Percentiles rank a stretch among this genome's conserved stretches.
Conservation (phyloP, 2,888 invertebrate species). For the Melieria crassipennis region DNA sequence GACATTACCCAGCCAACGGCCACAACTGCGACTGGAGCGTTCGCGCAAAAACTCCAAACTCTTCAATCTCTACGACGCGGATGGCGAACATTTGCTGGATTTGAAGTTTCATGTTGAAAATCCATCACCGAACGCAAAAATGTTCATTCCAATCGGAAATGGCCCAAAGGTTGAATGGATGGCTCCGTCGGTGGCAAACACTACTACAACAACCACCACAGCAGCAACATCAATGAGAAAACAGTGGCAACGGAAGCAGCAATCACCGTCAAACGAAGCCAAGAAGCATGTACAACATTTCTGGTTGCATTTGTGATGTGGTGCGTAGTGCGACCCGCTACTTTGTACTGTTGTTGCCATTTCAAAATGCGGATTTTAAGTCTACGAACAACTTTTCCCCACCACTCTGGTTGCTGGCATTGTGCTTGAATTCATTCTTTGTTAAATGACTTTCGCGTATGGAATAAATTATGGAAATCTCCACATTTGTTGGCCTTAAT, state of each 20-base stretch:
- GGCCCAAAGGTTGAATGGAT: too few species aligned
- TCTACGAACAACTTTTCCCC: too few species aligned
- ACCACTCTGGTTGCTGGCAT: too few species aligned
- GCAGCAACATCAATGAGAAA: background rate
- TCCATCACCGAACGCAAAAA: background rate
- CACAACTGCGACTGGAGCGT: constrained; percentile 22
- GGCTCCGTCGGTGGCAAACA: background rate
- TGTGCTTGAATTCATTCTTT: too few species aligned
- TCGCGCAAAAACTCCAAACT: constrained; percentile 14
- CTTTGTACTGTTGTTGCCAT: too few species aligned
- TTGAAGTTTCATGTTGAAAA: constrained; percentile 21
- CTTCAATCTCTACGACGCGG: constrained; percentile 34
- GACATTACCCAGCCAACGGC: background rate
- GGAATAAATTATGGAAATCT: too few species aligned
- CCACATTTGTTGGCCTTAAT: too few species aligned
- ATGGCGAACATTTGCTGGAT: constrained; percentile 36
- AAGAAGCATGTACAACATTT: constrained; percentile 8
- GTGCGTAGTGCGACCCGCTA: too few species aligned
- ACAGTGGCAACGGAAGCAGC: background rate
- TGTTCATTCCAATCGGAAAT: background rate
- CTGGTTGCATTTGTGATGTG: constrained; percentile 15
- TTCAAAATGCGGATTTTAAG: too few species aligned
- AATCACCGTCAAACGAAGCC: background rate
- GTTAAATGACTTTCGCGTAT: too few species aligned
- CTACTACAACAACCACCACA: background rate